A percentile compares a stretch with the other conserved stretches of the same genome.
Evolutionary conservation across 2,797 vertebrate species (phyloP).

Genomic region (Silurus lanzhouensis): DNA sequence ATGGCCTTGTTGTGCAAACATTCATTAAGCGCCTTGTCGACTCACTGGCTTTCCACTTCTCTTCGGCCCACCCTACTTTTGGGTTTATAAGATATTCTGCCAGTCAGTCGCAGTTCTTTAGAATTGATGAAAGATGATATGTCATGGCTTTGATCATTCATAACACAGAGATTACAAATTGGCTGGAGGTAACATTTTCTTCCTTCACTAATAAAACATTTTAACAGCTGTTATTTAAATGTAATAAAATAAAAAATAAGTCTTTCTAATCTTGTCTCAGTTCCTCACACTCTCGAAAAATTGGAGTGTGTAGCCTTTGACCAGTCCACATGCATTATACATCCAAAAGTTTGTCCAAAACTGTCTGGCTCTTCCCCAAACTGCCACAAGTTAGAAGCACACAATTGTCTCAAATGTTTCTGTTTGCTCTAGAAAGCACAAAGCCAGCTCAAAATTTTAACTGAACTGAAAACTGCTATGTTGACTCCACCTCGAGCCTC

Average conservation of each 20-base stretch:
- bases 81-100: neutral
- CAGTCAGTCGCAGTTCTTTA: neutral
- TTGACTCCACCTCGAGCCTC: neutral
- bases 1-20: neutral
- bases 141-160: neutral
- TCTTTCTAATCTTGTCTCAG: neutral
- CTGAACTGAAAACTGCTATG: neutral
- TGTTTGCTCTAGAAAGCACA: neutral
- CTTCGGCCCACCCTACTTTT: neutral
- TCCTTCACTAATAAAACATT: neutral
- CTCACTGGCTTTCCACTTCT: neutral
- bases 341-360: too few species aligned
- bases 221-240: constrained; percentile 1
- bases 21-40: neutral
- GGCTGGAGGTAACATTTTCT: neutral
- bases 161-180: neutral
- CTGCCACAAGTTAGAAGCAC: neutral
- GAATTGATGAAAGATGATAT: neutral
- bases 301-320: too few species aligned
- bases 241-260: neutral
- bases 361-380: neutral
- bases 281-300: neutral
- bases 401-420: neutral
- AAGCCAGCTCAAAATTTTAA: too few species aligned
- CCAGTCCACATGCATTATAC: too few species aligned